Base-by-base conservation (phyloP, 2,888 invertebrate genomes). In the Drosophila rubida region DNA sequence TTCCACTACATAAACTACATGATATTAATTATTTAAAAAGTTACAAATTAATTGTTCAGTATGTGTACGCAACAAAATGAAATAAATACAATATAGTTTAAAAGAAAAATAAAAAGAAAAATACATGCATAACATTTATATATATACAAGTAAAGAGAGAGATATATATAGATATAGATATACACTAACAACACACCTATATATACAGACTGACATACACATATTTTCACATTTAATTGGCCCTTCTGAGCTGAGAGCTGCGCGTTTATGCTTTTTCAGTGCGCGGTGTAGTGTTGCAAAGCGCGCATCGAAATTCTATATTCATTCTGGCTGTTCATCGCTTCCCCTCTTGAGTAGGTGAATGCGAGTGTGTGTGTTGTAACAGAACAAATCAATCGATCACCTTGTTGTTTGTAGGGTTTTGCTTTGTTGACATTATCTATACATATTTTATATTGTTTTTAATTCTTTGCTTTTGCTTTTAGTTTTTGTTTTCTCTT, bases 121-220 rank as follows among this genome's bases (percentile, higher is more conserved):
- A 42, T 54, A 41, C 22, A 51, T 39, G 51, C 14, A 63, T 11
- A 50, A 44, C 8, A 23, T n/a, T 58, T 37, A 37, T 6, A 61
- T 44, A 30, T 45, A 35, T 13, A 39, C 7, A 30, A 30, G 30
- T 19, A 44, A 32, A 30, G 30, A 44, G 42, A 51, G 19, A 51
- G 16, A 30, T 37, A 50, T 14, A 58, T 55, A 53, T 46, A 48
- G 44, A 71, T 44, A 13, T 37, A 37, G 11, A 60, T 30, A 53
- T 39, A 51, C n/a, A 57, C 27, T 11, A 23, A 41, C 35, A 37
- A 48, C 22, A 57, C 30, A 63, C 13, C 13, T 50, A 54, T 59
- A 48, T 41, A 46, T 78, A 78, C 78, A 78, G 75, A 75, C 75
- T 75, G 75, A 75, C 75, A 75, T 58, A 51, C 37, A 62, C 54